A percentile compares a stretch with the other conserved stretches of the same genome.
These are phyloP conservation scores for Pogonus chalceus DNA, from an alignment of 1,140 invertebrate genomes.

Conservation along the genomic window DNA sequence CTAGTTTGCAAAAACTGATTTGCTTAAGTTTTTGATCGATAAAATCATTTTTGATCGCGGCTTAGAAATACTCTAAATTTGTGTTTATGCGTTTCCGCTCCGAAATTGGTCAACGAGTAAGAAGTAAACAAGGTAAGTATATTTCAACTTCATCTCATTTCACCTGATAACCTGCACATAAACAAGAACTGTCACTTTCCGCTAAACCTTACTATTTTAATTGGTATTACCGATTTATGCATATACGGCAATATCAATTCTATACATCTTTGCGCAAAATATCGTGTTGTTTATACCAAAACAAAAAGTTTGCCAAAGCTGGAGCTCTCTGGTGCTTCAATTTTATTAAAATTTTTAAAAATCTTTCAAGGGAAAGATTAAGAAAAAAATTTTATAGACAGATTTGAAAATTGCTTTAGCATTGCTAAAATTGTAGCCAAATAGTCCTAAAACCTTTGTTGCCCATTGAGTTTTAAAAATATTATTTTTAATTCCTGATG, in stretches of 20 bases:
- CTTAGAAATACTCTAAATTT: no score
- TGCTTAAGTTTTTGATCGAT: no score
- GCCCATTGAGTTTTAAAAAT: slow-evolving; percentile 26
- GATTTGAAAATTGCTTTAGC: slow-evolving; percentile 18
- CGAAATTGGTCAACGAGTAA: no score
- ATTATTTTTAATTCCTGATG: slow-evolving; percentile 20
- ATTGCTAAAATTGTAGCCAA: slow-evolving; percentile 20
- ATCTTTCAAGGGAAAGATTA: not conserved
- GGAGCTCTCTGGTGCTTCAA: slow-evolving; percentile 17
- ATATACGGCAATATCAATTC: not conserved
- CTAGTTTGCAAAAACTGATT: no score
- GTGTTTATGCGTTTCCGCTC: no score
- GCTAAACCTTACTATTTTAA: no score
- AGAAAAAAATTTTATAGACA: not conserved
- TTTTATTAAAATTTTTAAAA: not conserved
- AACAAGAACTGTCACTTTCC: no score
- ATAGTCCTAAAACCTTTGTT: slow-evolving; percentile 22
- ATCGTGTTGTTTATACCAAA: slow-evolving; percentile 21
- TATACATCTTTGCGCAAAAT: slow-evolving; percentile 17
- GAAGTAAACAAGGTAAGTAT: no score
- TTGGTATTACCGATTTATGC: slow-evolving; percentile 17
- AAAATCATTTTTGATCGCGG: no score
- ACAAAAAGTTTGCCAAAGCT: slow-evolving; percentile 17
- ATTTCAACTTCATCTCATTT: no score
- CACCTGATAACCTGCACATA: no score